phyloP scores from a whole-genome alignment of 2,888 invertebrate species.

The Notodonta dromedarius region DNA sequence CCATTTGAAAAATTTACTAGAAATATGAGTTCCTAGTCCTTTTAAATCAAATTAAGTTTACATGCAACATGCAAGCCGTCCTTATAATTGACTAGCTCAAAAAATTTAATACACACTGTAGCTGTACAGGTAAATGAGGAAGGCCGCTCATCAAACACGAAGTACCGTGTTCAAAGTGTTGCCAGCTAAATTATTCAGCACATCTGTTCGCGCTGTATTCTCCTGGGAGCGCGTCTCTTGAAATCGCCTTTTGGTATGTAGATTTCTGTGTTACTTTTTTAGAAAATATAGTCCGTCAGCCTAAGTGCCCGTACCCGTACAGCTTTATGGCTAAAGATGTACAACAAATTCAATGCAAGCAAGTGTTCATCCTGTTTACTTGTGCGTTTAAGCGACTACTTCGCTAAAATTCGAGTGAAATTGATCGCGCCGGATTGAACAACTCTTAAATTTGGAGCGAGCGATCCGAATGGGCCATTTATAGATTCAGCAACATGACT shows the following conservation, averaged over 20 bases:
- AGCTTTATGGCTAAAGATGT: background rate
- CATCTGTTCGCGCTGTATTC: constrained; percentile 51
- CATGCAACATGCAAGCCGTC: too few relatives aligned
- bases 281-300: constrained; percentile 14
- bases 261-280: constrained; percentile 44
- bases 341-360: background rate
- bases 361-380: background rate
- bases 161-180: constrained; percentile 51
- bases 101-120: constrained; percentile 29
- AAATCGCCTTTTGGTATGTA: constrained; percentile 54
- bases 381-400: background rate
- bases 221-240: constrained; percentile 40
- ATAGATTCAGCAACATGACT: background rate
- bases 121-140: constrained; percentile 33
- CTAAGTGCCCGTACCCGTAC: background rate
- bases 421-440: background rate
- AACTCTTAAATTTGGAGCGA: background rate
- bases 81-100: constrained; percentile 40
- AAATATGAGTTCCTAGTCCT: too few relatives aligned
- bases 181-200: constrained; percentile 64
- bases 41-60: too few relatives aligned
- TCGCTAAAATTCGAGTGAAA: background rate
- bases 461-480: background rate
- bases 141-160: constrained; percentile 44
- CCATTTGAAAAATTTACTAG: too few relatives aligned